These are phyloP conservation scores for Zoanthus sociatus DNA, from an alignment of 92 coral and sea anemone genomes.

Conservation along the genomic window DNA sequence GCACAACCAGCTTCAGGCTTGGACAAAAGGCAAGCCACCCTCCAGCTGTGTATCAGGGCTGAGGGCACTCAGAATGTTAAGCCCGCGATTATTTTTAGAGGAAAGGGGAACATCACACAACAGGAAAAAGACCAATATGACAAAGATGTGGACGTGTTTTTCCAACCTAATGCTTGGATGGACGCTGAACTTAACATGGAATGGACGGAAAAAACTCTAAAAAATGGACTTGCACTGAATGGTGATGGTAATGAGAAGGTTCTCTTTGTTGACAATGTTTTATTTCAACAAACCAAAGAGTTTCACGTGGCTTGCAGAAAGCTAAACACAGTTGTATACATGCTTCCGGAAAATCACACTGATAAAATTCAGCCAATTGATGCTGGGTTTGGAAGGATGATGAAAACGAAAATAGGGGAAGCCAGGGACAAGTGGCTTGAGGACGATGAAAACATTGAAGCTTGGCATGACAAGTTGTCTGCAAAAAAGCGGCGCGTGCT, in stretches of 20 bases:
- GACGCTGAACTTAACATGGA: slow-evolving; percentile 48
- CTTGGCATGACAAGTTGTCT: slow-evolving; percentile 60
- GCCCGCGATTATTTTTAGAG: slow-evolving; percentile 61
- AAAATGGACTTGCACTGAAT: slow-evolving; percentile 37
- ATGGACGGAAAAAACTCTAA: slow-evolving; percentile 51
- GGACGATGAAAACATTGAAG: slow-evolving; percentile 54
- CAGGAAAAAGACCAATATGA: slow-evolving; percentile 55
- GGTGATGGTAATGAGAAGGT: slow-evolving; percentile 14
- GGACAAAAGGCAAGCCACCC: not conserved
- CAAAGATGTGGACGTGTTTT: slow-evolving; percentile 54
- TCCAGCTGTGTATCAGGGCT: not conserved
- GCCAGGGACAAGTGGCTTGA: slow-evolving; percentile 44
- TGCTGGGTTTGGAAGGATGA: slow-evolving; percentile 64
- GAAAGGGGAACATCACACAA: slow-evolving; percentile 48
- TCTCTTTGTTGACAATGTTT: slow-evolving; percentile 46
- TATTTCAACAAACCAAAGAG: slow-evolving; percentile 44
- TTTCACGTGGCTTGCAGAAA: slow-evolving; percentile 63
- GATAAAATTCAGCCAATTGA: slow-evolving; percentile 63
- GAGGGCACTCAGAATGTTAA: slow-evolving; percentile 34
- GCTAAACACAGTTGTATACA: slow-evolving; percentile 53
- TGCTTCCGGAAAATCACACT: slow-evolving; percentile 18
- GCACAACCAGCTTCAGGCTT: not conserved
- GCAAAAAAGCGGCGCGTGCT: slow-evolving; percentile 44
- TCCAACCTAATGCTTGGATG: slow-evolving; percentile 63
- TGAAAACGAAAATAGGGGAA: slow-evolving; percentile 18